A percentile compares a stretch with the other conserved stretches of the same genome.
phyloP scores from a whole-genome alignment of 2,888 invertebrate genomes.

The Mimachlamys varia region DNA sequence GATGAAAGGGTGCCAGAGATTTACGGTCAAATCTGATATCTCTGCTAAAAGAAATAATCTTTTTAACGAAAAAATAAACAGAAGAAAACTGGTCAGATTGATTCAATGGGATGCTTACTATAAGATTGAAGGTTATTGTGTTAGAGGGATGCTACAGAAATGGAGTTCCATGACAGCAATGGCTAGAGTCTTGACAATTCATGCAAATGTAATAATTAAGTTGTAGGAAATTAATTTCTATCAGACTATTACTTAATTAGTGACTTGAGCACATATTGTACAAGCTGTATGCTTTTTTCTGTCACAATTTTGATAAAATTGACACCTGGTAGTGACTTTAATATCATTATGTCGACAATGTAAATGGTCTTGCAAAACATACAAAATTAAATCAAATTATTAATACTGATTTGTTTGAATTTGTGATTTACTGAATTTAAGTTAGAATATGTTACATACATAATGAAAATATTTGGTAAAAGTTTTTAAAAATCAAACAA shows the following conservation, averaged over 20 bases:
- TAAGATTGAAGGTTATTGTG: neutral
- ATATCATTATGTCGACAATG: too few relatives aligned
- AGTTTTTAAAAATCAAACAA: too few relatives aligned
- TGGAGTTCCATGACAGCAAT: neutral
- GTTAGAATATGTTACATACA: too few relatives aligned
- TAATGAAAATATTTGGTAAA: too few relatives aligned
- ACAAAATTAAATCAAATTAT: too few relatives aligned
- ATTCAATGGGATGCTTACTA: neutral
- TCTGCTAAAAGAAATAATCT: neutral
- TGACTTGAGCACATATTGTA: neutral
- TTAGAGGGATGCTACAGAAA: neutral
- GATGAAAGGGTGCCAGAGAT: conserved; percentile 19
- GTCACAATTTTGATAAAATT: neutral
- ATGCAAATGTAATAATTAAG: neutral
- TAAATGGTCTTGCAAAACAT: too few relatives aligned
- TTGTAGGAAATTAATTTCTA: neutral
- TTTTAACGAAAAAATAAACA: neutral
- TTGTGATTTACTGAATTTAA: too few relatives aligned
- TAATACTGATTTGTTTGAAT: too few relatives aligned
- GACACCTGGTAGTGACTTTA: too few relatives aligned
- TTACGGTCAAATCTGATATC: conserved; percentile 8
- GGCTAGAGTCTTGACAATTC: neutral
- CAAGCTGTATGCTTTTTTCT: neutral
- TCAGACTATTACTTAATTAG: neutral
- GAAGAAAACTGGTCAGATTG: neutral